Percentiles rank a stretch among this genome's conserved stretches.
These are phyloP conservation scores for Scaptomyza reducta DNA, from an alignment of 2,888 invertebrate species.

Conservation along the genomic window DNA sequence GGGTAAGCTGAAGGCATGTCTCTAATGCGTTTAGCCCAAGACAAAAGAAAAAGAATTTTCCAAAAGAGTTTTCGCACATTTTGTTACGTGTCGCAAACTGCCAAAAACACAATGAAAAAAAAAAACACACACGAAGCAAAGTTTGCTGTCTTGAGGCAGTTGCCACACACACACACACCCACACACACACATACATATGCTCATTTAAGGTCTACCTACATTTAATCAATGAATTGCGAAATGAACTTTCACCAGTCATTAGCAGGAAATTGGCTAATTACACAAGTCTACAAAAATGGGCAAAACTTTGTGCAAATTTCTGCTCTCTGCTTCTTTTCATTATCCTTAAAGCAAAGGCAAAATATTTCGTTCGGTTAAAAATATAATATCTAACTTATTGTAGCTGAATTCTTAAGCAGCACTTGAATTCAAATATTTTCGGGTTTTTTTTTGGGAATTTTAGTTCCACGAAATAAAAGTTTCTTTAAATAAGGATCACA, in stretches of 20 bases:
- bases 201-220: background rate
- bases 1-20: slow-evolving; percentile 4
- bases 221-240: background rate
- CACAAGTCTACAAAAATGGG: background rate
- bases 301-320: background rate
- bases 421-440: too few species aligned
- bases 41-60: slow-evolving; percentile 37
- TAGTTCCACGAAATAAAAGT: too few species aligned
- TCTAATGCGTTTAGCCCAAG: slow-evolving; percentile 52
- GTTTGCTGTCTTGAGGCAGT: slow-evolving; percentile 15
- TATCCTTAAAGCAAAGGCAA: background rate
- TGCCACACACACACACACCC: slow-evolving; percentile 9
- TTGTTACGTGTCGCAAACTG: slow-evolving; percentile 29
- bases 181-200: background rate
- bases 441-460: too few species aligned
- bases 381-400: too few species aligned
- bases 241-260: slow-evolving; percentile 1
- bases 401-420: too few species aligned
- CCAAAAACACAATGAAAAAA: slow-evolving; percentile 20
- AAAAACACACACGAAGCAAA: slow-evolving; percentile 1
- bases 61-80: slow-evolving; percentile 44
- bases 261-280: background rate
- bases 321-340: background rate
- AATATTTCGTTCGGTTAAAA: too few species aligned
- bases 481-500: too few species aligned